Percentiles rank a stretch among this genome's conserved stretches.
Conservation (phyloP, 1,140 invertebrate species). For the Rhopalosiphum padi region DNA sequence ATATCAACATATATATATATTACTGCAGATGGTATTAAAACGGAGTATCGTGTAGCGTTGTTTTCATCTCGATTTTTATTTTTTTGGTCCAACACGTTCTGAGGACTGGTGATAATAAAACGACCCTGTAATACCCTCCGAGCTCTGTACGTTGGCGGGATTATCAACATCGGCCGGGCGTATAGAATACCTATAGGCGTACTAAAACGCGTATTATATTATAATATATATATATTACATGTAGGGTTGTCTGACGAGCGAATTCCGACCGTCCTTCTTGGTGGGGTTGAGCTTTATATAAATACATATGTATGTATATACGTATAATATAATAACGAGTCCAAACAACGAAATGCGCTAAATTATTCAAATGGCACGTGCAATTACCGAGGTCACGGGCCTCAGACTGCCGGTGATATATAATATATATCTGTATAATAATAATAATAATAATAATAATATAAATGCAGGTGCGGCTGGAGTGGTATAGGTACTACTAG, state of each 20-base stretch:
- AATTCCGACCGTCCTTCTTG: background rate
- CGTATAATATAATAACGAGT: slow-evolving; percentile 23
- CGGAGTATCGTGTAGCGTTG: background rate
- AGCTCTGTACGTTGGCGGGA: background rate
- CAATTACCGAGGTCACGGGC: slow-evolving; percentile 36
- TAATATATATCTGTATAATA: background rate
- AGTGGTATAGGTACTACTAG: background rate
- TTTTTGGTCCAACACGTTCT: background rate
- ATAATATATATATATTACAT: background rate
- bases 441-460: background rate
- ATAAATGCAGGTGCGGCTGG: background rate
- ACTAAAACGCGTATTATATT: background rate
- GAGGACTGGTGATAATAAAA: background rate
- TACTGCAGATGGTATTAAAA: background rate
- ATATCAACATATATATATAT: background rate
- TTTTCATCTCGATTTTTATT: background rate
- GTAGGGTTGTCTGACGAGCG: background rate
- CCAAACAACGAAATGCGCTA: slow-evolving; percentile 43
- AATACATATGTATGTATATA: background rate
- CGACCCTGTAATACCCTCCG: background rate
- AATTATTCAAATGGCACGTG: slow-evolving; percentile 48
- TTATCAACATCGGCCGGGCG: background rate
- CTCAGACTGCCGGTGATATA: background rate
- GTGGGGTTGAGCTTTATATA: background rate
- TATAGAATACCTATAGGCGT: background rate